These are phyloP conservation scores for Pipa parva DNA, from an alignment of 2,113 vertebrate species.

Conservation along the genomic window DNA sequence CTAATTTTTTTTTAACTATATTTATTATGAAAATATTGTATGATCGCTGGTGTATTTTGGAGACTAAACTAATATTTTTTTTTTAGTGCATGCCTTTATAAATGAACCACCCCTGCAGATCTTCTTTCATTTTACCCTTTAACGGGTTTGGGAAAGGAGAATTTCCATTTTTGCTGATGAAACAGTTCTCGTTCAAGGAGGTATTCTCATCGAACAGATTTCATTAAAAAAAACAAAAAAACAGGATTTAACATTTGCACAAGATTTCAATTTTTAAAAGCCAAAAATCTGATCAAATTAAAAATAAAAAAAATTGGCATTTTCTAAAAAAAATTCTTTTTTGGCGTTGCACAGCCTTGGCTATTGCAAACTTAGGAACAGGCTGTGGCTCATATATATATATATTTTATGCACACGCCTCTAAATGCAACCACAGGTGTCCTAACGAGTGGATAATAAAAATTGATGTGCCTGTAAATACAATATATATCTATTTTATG, in stretches of 20 bases:
- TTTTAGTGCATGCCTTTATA: conserved; percentile 7
- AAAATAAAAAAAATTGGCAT: neutral
- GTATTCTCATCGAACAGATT: neutral
- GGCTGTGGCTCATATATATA: too few relatives aligned
- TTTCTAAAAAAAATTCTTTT: too few relatives aligned
- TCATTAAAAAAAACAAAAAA: neutral
- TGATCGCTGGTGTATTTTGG: conserved; percentile 8
- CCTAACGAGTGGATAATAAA: neutral
- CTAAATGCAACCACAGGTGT: neutral
- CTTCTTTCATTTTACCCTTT: neutral
- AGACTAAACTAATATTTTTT: neutral
- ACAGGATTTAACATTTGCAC: neutral
- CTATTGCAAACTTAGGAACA: neutral
- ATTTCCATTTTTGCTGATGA: too few relatives aligned
- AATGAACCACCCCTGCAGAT: neutral
- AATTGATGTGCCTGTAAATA: conserved; percentile 10
- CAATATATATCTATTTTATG: conserved; percentile 7
- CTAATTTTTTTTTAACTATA: conserved; percentile 37
- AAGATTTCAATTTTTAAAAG: neutral
- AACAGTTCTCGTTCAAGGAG: neutral
- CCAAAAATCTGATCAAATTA: neutral
- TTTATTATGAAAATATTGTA: conserved; percentile 29
- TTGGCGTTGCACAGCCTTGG: neutral
- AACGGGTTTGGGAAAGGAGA: too few relatives aligned
- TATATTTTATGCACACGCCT: conserved; percentile 2